These are phyloP conservation scores for Trachelus tabidus DNA, from an alignment of 2,888 invertebrate genomes.

Conservation along the genomic window DNA sequence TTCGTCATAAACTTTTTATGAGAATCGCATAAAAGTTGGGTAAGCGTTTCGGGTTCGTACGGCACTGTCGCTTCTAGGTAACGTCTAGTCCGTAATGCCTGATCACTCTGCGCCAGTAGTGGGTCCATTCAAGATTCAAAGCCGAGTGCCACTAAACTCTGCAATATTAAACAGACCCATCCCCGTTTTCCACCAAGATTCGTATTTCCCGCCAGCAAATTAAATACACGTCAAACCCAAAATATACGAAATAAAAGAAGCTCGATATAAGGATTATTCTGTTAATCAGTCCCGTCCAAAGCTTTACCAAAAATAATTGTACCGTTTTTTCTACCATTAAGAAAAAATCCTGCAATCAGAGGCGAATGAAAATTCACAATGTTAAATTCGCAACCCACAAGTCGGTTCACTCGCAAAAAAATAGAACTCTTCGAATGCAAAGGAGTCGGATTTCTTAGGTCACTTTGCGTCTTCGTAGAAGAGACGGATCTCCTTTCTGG, in stretches of 20 bases:
- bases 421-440: not conserved
- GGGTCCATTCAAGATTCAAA: conserved; percentile 17
- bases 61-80: not conserved
- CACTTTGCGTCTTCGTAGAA: conserved; percentile 22
- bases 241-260: not conserved
- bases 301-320: not conserved
- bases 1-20: conserved; percentile 56
- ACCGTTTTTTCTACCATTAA: not conserved
- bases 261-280: not conserved
- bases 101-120: conserved; percentile 8
- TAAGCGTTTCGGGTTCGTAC: conserved; percentile 3
- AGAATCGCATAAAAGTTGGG: conserved; percentile 50
- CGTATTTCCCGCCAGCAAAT: not conserved
- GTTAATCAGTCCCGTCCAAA: not conserved
- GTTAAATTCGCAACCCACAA: not conserved
- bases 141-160: conserved; percentile 16
- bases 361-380: no score
- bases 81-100: not conserved
- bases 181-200: not conserved
- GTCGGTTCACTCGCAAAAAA: not conserved
- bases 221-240: not conserved
- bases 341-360: not conserved
- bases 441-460: not conserved
- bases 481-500: conserved; percentile 54
- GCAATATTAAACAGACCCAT: conserved; percentile 14